Conservation (phyloP, 2,113 vertebrate genomes). For the Columba janthina region DNA sequence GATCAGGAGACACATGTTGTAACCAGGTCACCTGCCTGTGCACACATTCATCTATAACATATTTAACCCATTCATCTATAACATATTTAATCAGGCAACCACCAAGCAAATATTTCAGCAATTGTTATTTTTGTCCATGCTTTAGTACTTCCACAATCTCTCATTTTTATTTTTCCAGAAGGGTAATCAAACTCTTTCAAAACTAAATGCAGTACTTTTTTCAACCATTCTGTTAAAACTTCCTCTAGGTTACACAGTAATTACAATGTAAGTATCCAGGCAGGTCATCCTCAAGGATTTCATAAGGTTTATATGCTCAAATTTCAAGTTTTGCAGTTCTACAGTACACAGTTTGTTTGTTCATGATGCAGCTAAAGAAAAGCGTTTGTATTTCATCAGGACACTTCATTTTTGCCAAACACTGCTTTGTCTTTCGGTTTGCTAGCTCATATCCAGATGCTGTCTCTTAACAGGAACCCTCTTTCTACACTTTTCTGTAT, state of each 20-base stretch:
- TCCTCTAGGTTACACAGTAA: not conserved
- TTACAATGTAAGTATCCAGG: not conserved
- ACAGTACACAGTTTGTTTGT: not conserved
- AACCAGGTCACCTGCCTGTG: not conserved
- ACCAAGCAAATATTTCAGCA: not conserved
- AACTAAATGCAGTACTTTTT: not conserved
- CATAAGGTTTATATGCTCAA: not conserved
- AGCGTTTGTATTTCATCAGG: not conserved
- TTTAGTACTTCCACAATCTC: not conserved
- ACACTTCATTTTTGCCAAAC: not conserved
- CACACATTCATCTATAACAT: fast-evolving
- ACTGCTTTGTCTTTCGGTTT: not conserved
- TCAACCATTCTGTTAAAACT: not conserved
- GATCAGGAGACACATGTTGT: not conserved
- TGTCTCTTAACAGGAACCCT: not conserved
- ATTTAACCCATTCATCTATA: not conserved
- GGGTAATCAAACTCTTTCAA: not conserved
- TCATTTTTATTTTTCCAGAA: not conserved
- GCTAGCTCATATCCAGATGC: not conserved
- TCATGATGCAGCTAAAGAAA: not conserved
- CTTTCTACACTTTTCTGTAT: not conserved
- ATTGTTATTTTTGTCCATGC: not conserved
- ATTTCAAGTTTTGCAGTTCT: not conserved
- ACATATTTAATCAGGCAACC: not conserved
- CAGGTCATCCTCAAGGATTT: not conserved